Percentiles rank a stretch among this genome's conserved stretches.
phyloP scores from a whole-genome alignment of 2,113 vertebrate genomes.

The Corynorhinus townsendii region DNA sequence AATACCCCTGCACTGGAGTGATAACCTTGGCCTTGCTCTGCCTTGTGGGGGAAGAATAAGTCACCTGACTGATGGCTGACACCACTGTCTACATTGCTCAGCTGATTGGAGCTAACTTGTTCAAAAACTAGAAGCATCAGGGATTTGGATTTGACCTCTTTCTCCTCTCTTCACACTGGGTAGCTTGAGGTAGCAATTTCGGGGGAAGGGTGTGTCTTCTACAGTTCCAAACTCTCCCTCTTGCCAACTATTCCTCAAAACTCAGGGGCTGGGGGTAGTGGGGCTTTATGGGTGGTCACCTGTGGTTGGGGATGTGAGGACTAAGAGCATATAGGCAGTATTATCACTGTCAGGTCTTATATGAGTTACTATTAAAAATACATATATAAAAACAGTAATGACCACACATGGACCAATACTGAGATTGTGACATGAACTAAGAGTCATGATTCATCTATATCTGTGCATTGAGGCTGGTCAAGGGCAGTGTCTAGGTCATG shows the following conservation, averaged over 20 bases:
- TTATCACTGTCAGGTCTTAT: neutral
- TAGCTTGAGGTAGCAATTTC: neutral
- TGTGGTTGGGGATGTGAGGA: neutral
- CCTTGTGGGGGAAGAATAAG: neutral
- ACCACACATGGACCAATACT: neutral
- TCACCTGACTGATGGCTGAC: neutral
- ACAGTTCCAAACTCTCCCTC: neutral
- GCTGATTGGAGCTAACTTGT: neutral
- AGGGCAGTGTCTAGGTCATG: neutral
- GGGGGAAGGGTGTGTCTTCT: neutral
- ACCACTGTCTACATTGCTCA: neutral
- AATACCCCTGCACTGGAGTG: neutral
- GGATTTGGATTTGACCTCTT: neutral
- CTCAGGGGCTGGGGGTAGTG: neutral
- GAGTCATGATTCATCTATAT: neutral
- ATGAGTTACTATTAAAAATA: neutral
- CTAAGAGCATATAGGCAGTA: neutral
- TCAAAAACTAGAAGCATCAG: neutral
- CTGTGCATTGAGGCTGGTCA: neutral
- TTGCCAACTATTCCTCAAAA: neutral
- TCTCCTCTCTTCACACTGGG: neutral
- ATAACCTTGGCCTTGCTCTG: neutral
- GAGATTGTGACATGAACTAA: neutral
- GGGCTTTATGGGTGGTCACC: neutral
- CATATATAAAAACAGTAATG: neutral